Evolutionary conservation across 1,140 invertebrate species (phyloP).

Genomic region (Sinella curviseta): DNA sequence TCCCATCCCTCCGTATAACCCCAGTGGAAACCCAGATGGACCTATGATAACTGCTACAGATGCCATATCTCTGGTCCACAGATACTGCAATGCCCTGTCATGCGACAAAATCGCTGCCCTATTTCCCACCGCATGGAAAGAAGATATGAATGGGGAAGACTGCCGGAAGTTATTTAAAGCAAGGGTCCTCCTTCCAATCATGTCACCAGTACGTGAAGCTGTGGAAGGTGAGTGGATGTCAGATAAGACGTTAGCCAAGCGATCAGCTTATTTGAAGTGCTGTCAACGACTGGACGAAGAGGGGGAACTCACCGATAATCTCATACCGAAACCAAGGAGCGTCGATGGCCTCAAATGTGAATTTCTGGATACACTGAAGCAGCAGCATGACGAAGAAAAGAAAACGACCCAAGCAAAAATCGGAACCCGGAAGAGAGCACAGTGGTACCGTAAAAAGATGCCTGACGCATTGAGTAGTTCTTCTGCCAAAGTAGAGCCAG

Average conservation of each 20-base stretch:
- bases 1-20: not conserved
- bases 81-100: slow-evolving; percentile 30
- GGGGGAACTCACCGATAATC: slow-evolving; percentile 6
- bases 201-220: slow-evolving; percentile 25
- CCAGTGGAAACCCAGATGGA: not conserved
- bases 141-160: not conserved
- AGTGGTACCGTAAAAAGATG: slow-evolving; percentile 24
- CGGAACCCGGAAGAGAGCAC: slow-evolving; percentile 22
- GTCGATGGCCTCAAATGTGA: not conserved
- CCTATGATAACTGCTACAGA: slow-evolving; percentile 1
- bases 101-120: slow-evolving; percentile 29
- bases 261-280: slow-evolving; percentile 28
- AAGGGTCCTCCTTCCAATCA: slow-evolving; percentile 22
- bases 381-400: not conserved
- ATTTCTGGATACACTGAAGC: not conserved
- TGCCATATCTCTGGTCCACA: not conserved
- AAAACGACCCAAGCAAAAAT: not conserved
- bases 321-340: slow-evolving; percentile 12
- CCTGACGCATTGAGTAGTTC: not conserved
- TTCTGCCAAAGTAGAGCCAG: not conserved
- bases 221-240: not conserved
- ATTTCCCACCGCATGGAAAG: slow-evolving; percentile 19
- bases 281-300: slow-evolving; percentile 24
- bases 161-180: not conserved
- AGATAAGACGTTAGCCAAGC: slow-evolving; percentile 27